Base-by-base conservation (phyloP, 92 coral and sea anemone species). In the Scolanthus callimorphus region DNA sequence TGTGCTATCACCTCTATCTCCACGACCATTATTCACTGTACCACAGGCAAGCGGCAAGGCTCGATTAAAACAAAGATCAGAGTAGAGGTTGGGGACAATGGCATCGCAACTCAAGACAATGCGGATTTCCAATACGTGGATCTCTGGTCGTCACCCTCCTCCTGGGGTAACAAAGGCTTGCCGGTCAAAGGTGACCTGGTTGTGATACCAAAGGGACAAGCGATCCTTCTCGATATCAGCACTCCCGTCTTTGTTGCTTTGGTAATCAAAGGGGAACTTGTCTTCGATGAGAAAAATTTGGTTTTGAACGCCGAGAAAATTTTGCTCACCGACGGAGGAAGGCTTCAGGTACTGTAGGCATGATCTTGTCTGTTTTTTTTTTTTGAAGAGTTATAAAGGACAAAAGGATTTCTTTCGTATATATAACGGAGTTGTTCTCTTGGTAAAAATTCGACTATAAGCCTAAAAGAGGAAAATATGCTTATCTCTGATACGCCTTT, bases 101-200 rank as follows among this genome's bases (percentile, higher is more conserved):
- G 97, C 11, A 60, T 80, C 13, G 89, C 97, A 22, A 77, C 73
- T 41, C 89, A 85, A 71, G 84, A 70, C 53, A 46, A 59, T 58
- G 97, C 94, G 34, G 84, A 85, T 53, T 90, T 85, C 61, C 69
- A 78, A 28, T 85, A 85, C 66, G 70, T 90, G 29, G 97, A 90
- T 29, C 63, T 90, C 9, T 90, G 97, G 97, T 90, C 97, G 20
- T 90, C 97, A 1, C 82, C 52, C 2, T 90, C 39, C 38, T 72
- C 97, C 46, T 90, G 97, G 97, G 90, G 95, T 15, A 76, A 84
- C 64, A 83, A 65, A 34, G 37, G 39, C 46, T 88, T 85, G 11
- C 97, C 97, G 29, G 73, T 57, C 57, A 80, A 70, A 64, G 97
- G 97, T 47, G 94, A 85, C 71, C 25, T 47, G 29, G 94, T 82